Conservation (phyloP, 2,888 invertebrate species). For the Petrolisthes manimaculis region DNA sequence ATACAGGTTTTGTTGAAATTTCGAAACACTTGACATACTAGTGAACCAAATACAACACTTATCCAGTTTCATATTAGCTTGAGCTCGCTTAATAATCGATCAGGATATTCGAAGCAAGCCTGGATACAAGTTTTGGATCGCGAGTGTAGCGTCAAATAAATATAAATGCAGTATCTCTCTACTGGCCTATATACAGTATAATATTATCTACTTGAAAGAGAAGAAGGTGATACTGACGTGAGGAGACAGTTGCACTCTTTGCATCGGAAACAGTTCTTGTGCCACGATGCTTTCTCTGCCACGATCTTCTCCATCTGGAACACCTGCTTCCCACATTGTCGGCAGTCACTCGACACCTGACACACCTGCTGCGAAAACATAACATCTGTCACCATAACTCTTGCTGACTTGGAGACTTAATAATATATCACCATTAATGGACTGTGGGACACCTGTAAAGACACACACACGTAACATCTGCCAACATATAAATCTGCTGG, state of each 20-base stretch:
- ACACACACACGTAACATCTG: too few relatives aligned
- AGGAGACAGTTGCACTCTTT: constrained; percentile 92
- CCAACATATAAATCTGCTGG: too few relatives aligned
- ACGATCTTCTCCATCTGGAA: constrained; percentile 97
- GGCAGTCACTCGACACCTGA: constrained; percentile 60
- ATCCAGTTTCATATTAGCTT: too few relatives aligned
- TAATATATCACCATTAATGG: too few relatives aligned
- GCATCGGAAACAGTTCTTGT: constrained; percentile 95
- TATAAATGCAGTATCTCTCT: neutral
- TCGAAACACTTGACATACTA: too few relatives aligned
- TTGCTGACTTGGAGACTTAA: too few relatives aligned
- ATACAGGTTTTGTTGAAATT: too few relatives aligned
- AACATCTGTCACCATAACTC: too few relatives aligned
- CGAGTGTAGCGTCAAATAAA: neutral
- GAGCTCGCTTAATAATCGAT: too few relatives aligned
- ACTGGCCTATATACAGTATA: neutral
- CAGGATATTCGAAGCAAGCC: too few relatives aligned
- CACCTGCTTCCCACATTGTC: constrained; percentile 83
- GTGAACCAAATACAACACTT: too few relatives aligned
- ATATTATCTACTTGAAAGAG: neutral
- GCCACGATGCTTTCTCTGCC: constrained; percentile 90
- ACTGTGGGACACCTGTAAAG: too few relatives aligned
- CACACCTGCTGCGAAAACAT: constrained; percentile 39
- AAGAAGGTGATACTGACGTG: constrained; percentile 76
- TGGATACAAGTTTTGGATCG: neutral